A percentile compares a stretch with the other conserved stretches of the same genome.
These are phyloP conservation scores for Schizopygopsis pylzovi DNA, from an alignment of 2,797 vertebrate genomes.

Conservation along the genomic window DNA sequence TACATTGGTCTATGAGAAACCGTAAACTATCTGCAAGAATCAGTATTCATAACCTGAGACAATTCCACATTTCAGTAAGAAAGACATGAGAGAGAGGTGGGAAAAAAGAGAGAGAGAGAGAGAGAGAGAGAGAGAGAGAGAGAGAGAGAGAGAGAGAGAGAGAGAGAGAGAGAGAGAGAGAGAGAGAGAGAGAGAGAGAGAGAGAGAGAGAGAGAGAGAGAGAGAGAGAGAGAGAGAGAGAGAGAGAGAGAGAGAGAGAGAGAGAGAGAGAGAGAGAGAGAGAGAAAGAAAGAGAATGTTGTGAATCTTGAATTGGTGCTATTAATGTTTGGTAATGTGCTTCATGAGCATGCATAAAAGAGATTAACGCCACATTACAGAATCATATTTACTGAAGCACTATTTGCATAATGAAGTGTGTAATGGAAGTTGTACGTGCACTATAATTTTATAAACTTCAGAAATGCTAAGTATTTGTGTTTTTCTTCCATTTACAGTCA, in stretches of 20 bases:
- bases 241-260: background rate
- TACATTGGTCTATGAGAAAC: constrained; percentile 31
- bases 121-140: background rate
- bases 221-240: constrained; percentile 11
- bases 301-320: constrained; percentile 44
- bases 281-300: constrained; percentile 12
- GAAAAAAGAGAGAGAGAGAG: background rate
- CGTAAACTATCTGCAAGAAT: constrained; percentile 17
- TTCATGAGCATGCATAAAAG: constrained; percentile 60
- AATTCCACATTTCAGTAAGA: constrained; percentile 12
- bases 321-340: constrained; percentile 57
- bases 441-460: constrained; percentile 53
- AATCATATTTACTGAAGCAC: constrained; percentile 66
- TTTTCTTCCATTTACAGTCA: constrained; percentile 13
- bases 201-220: constrained; percentile 12
- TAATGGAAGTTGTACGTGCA: constrained; percentile 66
- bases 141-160: background rate
- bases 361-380: constrained; percentile 67
- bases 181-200: constrained; percentile 28
- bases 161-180: background rate
- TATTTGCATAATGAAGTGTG: constrained; percentile 74
- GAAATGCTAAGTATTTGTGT: constrained; percentile 30
- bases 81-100: background rate
- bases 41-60: constrained; percentile 35
- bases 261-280: background rate